phyloP scores from a whole-genome alignment of 2,888 invertebrate genomes.

The Callosobruchus maculatus region DNA sequence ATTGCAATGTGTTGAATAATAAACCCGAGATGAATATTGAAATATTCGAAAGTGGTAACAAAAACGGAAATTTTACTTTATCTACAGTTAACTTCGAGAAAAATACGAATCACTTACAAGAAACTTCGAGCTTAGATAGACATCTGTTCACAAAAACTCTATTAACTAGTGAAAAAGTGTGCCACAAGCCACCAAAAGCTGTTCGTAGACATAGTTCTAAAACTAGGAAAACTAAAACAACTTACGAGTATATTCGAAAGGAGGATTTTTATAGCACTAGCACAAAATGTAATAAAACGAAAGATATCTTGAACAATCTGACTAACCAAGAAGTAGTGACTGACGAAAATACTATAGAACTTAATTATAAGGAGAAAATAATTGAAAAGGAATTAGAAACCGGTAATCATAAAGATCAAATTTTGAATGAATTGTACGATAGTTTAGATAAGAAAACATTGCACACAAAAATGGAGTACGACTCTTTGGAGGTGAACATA shows the following conservation, averaged over 20 bases:
- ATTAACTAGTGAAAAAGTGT: conserved; percentile 50
- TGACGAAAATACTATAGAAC: conserved; percentile 42
- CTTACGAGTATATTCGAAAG: conserved; percentile 47
- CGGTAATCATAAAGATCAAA: conserved; percentile 20
- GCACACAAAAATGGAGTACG: conserved; percentile 39
- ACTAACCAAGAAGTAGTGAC: conserved; percentile 29
- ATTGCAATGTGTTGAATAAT: conserved; percentile 48
- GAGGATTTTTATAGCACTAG: conserved; percentile 41
- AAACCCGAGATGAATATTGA: conserved; percentile 44
- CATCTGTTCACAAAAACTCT: conserved; percentile 48
- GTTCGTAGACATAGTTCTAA: conserved; percentile 63
- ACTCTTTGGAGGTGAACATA: conserved; percentile 41
- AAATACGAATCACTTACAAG: conserved; percentile 36
- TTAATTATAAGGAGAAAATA: conserved; percentile 46
- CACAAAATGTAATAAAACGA: conserved; percentile 21
- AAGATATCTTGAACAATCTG: conserved; percentile 25
- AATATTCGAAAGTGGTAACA: conserved; percentile 36
- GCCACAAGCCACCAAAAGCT: conserved; percentile 73
- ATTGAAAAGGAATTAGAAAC: conserved; percentile 43
- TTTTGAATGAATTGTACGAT: conserved; percentile 42
- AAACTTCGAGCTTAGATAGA: conserved; percentile 48
- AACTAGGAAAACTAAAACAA: conserved; percentile 40
- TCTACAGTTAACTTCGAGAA: conserved; percentile 35
- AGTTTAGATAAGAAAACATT: conserved; percentile 42
- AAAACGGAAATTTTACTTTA: conserved; percentile 26